Evolutionary conservation across 2,888 invertebrate genomes (phyloP), one percentile per base, ranked within the genome.

Genomic region (Luperina nickerlii): DNA sequence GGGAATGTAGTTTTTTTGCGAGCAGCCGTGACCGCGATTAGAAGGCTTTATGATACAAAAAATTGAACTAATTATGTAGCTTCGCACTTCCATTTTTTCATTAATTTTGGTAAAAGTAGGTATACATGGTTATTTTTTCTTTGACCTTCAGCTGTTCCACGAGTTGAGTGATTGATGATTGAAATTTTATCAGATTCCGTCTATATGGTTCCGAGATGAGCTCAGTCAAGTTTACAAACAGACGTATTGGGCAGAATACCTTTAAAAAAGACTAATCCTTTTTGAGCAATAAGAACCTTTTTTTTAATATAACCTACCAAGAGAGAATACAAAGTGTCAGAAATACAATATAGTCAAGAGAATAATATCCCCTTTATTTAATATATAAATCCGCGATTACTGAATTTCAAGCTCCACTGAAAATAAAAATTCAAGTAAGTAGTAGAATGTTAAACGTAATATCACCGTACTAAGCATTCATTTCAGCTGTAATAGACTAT

Each of bases 1-100:
- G 95, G 92, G 95, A 96, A 94, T 87, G 78, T 57, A 45, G 83
- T 89, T 92, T 91, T 92, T 90, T 87, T 90, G 87, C 80, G 86
- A 88, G 87, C 85, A 91, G 80, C 91, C 91, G 84, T 92, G 93
- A 90, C 92, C 90, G 90, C 81, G 84, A 89, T 90, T 90, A 90
- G 85, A 86, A 84, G 81, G 68, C 69, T 84, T 87, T 76, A 48
- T 80, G 67, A 67, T 74, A 88, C 68, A 78, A 81, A 84, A 83
- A 88, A 81, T n/a, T 79, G 42, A 76, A 84, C 84, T 89, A 89
- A 88, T 89, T 88, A 76, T 81, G 78, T 85, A 70, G 76, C 78
- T 82, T 82, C 57, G 65, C 80, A 78, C 76, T 74, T 81, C 69
- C 13, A 78, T 71, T 76, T 87, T 80, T 68, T 74, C 24, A 63